phyloP scores from a whole-genome alignment of 2,888 invertebrate genomes.

The Parnassius smintheus region DNA sequence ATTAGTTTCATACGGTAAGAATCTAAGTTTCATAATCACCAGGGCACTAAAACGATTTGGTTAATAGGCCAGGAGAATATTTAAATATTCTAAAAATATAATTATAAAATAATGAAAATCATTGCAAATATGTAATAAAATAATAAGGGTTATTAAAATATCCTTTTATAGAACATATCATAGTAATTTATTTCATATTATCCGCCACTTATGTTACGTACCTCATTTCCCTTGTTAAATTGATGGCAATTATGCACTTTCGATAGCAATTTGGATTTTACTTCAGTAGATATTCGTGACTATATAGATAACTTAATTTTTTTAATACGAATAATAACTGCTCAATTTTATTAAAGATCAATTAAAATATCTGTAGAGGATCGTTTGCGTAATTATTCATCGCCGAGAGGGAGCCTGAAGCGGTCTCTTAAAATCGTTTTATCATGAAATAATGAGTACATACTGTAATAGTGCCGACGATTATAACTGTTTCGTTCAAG shows the following conservation, averaged over 20 bases:
- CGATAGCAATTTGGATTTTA: constrained; percentile 9
- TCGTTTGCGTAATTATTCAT: constrained; percentile 35
- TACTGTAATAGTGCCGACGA: not conserved
- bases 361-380: constrained; percentile 32
- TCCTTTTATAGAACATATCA: too few relatives aligned
- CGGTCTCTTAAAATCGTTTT: not conserved
- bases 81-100: too few relatives aligned
- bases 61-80: too few relatives aligned
- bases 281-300: constrained; percentile 7
- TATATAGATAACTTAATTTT: constrained; percentile 22
- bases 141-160: too few relatives aligned
- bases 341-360: constrained; percentile 32
- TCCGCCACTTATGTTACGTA: too few relatives aligned
- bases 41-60: too few relatives aligned
- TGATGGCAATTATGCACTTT: constrained; percentile 5
- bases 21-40: too few relatives aligned
- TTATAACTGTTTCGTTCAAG: too few relatives aligned
- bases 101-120: too few relatives aligned
- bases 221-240: not conserved
- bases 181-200: too few relatives aligned
- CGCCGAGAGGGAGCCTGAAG: constrained; percentile 14
- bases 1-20: too few relatives aligned
- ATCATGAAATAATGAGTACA: not conserved
- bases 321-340: constrained; percentile 28
- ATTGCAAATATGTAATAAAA: too few relatives aligned